Evolutionary conservation across 2,797 vertebrate species (phyloP).

Genomic region (Rhynchonycteris naso): DNA sequence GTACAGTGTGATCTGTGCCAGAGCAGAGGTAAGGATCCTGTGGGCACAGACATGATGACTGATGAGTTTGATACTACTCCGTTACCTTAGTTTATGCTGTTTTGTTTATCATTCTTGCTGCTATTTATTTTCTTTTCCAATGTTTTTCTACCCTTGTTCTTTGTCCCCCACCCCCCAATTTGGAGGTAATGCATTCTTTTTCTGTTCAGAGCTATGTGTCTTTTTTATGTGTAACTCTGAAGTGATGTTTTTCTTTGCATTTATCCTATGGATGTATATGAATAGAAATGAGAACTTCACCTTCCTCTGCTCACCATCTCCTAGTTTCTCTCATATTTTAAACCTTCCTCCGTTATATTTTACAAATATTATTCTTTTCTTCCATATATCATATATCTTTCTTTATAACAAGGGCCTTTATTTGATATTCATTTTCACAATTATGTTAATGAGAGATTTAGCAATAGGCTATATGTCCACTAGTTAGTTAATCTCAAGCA

Average conservation of each 20-base stretch:
- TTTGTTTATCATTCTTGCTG: neutral
- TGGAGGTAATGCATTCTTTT: neutral
- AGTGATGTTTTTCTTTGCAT: neutral
- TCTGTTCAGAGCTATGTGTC: neutral
- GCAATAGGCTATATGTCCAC: neutral
- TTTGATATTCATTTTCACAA: neutral
- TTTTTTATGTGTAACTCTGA: neutral
- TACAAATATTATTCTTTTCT: neutral
- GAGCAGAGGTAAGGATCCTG: neutral
- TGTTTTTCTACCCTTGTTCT: neutral
- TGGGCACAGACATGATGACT: neutral
- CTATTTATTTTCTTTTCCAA: neutral
- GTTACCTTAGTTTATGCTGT: neutral
- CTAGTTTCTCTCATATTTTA: slow-evolving; percentile 1
- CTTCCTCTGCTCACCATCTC: neutral
- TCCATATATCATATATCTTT: neutral
- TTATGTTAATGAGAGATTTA: neutral
- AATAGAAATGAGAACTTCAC: neutral
- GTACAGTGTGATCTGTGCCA: neutral
- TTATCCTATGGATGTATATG: neutral
- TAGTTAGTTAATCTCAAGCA: neutral
- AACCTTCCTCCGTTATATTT: neutral
- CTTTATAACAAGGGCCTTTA: neutral
- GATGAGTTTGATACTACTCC: neutral
- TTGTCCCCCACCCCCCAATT: neutral